Conservation (phyloP, 2,888 invertebrate species). For the Schizotus pectinicornis region DNA sequence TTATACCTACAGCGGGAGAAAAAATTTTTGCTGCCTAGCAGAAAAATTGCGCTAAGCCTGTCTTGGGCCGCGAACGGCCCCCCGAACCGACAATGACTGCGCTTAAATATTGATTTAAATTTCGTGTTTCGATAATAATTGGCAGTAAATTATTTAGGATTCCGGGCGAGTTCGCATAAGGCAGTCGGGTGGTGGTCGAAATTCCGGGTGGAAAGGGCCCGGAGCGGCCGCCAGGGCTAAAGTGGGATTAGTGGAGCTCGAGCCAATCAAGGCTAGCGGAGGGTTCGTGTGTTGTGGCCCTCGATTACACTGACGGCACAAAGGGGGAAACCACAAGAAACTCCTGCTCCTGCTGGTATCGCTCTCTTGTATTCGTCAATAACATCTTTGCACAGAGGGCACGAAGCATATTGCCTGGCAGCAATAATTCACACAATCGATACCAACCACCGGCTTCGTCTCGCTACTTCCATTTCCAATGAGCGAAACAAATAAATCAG, state of each 20-base stretch:
- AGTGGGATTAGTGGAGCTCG: conserved; percentile 73
- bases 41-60: background rate
- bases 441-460: too few relatives aligned
- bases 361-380: conserved; percentile 15
- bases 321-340: conserved; percentile 40
- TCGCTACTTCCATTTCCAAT: too few relatives aligned
- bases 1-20: background rate
- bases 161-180: conserved; percentile 45
- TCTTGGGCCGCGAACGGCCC: background rate
- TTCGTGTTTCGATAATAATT: conserved; percentile 46
- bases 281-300: conserved; percentile 43
- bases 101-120: conserved; percentile 36
- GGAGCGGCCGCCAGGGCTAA: conserved; percentile 71
- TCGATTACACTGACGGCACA: conserved; percentile 38
- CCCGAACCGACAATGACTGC: background rate
- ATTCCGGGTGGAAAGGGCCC: conserved; percentile 62
- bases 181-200: conserved; percentile 40
- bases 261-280: conserved; percentile 67
- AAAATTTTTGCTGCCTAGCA: background rate
- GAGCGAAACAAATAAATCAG: too few relatives aligned
- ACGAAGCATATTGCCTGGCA: too few relatives aligned
- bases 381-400: background rate
- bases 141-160: conserved; percentile 51
- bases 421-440: too few relatives aligned
- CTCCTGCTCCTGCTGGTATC: conserved; percentile 16